A percentile compares a stretch with the other conserved stretches of the same genome.
Evolutionary conservation across 2,797 vertebrate species (phyloP).

Genomic region (Rallus crepitans): DNA sequence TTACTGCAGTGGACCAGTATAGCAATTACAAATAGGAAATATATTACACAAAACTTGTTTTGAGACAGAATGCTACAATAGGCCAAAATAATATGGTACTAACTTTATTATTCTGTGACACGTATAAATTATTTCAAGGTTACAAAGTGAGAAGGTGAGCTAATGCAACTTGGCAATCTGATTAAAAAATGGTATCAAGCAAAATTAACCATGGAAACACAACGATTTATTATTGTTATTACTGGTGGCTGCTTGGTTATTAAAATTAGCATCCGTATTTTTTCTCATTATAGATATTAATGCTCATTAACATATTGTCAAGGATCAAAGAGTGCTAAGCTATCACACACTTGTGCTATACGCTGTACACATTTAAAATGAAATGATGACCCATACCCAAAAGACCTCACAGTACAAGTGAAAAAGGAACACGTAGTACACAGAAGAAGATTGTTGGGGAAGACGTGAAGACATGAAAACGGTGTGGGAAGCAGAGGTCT

Average conservation of each 20-base stretch:
- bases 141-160: conserved; percentile 24
- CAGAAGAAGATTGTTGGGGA: not conserved
- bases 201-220: conserved; percentile 15
- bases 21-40: conserved; percentile 34
- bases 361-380: rapidly evolving
- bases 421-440: not conserved
- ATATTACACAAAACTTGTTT: conserved; percentile 24
- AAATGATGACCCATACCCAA: not conserved
- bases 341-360: not conserved
- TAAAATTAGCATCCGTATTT: not conserved
- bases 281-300: not conserved
- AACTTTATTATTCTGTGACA: conserved; percentile 8
- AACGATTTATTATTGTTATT: not conserved
- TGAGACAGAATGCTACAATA: conserved; percentile 31
- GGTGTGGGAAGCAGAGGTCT: not conserved
- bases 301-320: not conserved
- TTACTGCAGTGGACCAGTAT: not conserved
- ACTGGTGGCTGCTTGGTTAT: not conserved
- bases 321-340: not conserved
- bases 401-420: not conserved
- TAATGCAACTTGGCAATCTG: not conserved
- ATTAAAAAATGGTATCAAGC: not conserved
- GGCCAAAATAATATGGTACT: not conserved
- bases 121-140: conserved; percentile 27
- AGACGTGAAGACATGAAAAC: not conserved